These are phyloP conservation scores for Tragelaphus oryx DNA, from an alignment of 2,797 vertebrate species.

Conservation along the genomic window DNA sequence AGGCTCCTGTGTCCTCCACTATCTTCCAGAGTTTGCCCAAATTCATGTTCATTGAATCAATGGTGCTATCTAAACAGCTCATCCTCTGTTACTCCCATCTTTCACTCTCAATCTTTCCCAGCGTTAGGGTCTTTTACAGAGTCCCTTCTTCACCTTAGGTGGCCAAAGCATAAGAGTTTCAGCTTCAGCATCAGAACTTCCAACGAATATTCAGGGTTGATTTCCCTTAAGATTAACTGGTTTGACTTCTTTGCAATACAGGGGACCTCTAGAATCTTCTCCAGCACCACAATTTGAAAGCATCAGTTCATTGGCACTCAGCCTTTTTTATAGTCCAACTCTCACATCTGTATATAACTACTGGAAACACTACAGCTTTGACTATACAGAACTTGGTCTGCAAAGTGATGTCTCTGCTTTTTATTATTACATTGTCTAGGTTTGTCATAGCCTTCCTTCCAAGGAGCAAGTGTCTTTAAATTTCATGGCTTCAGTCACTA, in stretches of 20 bases:
- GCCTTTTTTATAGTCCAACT: not conserved
- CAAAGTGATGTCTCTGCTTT: not conserved
- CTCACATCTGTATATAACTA: not conserved
- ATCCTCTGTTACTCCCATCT: not conserved
- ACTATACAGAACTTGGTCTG: not conserved
- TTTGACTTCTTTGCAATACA: not conserved
- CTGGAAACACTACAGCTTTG: not conserved
- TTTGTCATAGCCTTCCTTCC: not conserved
- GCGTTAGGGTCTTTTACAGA: not conserved
- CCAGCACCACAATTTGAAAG: not conserved
- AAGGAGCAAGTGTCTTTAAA: not conserved
- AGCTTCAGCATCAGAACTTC: not conserved
- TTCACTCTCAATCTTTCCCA: not conserved
- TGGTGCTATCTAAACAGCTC: not conserved
- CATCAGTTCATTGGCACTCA: not conserved
- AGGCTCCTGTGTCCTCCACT: not conserved
- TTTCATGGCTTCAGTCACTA: not conserved
- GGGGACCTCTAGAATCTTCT: not conserved
- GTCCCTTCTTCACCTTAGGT: not conserved
- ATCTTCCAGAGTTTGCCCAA: not conserved
- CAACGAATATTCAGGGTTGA: not conserved
- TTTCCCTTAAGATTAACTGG: not conserved
- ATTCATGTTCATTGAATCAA: not conserved
- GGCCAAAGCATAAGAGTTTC: not conserved
- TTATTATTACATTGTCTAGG: not conserved